These are phyloP conservation scores for Folsomia candida DNA, from an alignment of 2,888 invertebrate species.

Conservation along the genomic window DNA sequence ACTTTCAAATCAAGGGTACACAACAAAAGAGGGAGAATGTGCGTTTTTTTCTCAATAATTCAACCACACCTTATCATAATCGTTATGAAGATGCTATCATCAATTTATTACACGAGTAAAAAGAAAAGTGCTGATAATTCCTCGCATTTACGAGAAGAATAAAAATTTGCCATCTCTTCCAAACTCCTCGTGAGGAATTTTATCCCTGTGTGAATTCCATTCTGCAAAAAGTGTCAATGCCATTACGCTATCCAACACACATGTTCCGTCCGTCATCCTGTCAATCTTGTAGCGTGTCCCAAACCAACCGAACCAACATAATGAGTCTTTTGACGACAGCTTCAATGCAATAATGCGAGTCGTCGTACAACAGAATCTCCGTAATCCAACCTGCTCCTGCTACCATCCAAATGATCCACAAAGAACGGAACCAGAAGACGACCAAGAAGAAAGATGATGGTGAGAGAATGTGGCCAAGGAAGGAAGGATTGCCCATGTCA, in stretches of 20 bases:
- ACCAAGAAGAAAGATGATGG: not conserved
- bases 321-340: not conserved
- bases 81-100: too few relatives aligned
- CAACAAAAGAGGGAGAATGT: too few relatives aligned
- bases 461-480: not conserved
- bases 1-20: too few relatives aligned
- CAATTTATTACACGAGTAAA: too few relatives aligned
- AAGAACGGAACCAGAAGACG: not conserved
- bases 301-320: not conserved
- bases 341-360: not conserved
- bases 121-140: too few relatives aligned
- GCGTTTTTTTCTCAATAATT: too few relatives aligned
- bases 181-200: not conserved
- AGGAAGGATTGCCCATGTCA: not conserved
- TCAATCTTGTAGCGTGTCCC: not conserved
- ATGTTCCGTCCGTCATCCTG: not conserved
- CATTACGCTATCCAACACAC: not conserved
- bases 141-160: too few relatives aligned
- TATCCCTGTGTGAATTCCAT: too few relatives aligned
- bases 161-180: not conserved
- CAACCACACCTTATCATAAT: too few relatives aligned
- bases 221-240: not conserved
- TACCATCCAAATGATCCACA: too few relatives aligned
- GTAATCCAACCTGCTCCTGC: too few relatives aligned
- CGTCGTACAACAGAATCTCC: too few relatives aligned